These are phyloP conservation scores for Thaumatotibia leucotreta DNA, from an alignment of 1,140 invertebrate species.

Conservation along the genomic window DNA sequence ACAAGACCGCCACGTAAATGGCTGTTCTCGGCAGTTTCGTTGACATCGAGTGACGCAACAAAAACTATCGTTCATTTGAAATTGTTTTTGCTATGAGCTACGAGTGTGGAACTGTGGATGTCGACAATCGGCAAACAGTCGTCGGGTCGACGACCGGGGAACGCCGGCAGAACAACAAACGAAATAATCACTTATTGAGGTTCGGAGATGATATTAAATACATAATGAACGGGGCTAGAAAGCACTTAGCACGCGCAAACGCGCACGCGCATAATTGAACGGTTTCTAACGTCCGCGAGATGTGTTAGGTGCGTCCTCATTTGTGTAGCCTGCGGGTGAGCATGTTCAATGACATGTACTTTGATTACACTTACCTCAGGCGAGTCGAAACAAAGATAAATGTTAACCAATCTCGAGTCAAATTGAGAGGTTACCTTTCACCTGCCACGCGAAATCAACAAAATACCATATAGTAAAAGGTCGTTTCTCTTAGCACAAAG, in stretches of 20 bases:
- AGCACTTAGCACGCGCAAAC: conserved; percentile 11
- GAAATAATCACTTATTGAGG: conserved; percentile 43
- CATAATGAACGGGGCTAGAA: conserved; percentile 6
- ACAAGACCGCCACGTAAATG: background rate
- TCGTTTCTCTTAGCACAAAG: background rate
- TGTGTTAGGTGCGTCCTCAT: background rate
- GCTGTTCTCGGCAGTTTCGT: background rate
- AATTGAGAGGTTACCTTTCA: background rate
- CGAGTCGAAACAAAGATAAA: background rate
- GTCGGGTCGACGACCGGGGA: conserved; percentile 55
- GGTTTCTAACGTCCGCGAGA: background rate
- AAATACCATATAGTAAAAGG: background rate
- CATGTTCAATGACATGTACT: background rate
- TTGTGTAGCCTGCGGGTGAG: background rate
- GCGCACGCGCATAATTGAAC: conserved; percentile 5
- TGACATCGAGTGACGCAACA: background rate
- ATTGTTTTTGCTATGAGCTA: conserved; percentile 30
- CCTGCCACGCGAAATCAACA: background rate
- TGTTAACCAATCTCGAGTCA: background rate
- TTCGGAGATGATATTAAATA: conserved; percentile 7
- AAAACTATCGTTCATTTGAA: conserved; percentile 15
- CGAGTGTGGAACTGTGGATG: conserved; percentile 8
- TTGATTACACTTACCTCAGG: background rate
- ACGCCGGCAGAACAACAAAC: conserved; percentile 53
- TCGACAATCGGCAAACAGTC: conserved; percentile 35